A percentile compares a stretch with the other conserved stretches of the same genome.
Evolutionary conservation across 2,797 vertebrate species (phyloP).

Genomic region (Phrynocephalus vlangalii): DNA sequence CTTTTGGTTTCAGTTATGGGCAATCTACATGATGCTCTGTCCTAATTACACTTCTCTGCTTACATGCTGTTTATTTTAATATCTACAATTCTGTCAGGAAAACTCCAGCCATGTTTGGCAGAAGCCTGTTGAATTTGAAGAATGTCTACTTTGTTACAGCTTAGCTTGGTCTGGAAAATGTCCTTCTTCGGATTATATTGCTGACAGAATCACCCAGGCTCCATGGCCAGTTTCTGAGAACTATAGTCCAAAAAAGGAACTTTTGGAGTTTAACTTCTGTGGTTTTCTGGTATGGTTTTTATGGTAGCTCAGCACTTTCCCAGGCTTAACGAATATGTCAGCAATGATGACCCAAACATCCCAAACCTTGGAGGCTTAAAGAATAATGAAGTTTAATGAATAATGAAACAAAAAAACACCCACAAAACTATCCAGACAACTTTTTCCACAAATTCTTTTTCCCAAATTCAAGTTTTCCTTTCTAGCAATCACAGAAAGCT

Average conservation of each 20-base stretch:
- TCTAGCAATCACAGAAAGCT: no score
- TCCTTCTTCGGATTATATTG: no score
- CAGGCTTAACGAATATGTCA: no score
- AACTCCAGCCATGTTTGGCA: conserved; percentile 14
- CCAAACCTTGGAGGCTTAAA: background rate
- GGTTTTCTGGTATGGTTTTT: no score
- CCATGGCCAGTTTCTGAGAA: no score
- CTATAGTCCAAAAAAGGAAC: no score
- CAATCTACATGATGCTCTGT: conserved; percentile 37
- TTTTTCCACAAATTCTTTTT: background rate
- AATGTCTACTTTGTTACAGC: background rate
- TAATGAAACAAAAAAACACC: background rate
- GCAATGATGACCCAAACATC: background rate
- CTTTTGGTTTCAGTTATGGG: conserved; percentile 44
- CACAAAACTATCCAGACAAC: background rate
- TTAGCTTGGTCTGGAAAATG: background rate
- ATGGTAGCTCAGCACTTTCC: no score
- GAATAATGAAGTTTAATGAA: background rate
- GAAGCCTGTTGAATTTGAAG: conserved; percentile 36
- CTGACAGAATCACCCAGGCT: no score
- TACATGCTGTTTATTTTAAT: conserved; percentile 29
- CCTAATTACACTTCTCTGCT: background rate
- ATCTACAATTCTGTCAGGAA: conserved; percentile 48
- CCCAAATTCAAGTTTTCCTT: background rate
- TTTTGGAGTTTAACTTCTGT: no score